Base-by-base conservation (phyloP, 2,113 vertebrate species). In the Paramisgurnus dabryanus region DNA sequence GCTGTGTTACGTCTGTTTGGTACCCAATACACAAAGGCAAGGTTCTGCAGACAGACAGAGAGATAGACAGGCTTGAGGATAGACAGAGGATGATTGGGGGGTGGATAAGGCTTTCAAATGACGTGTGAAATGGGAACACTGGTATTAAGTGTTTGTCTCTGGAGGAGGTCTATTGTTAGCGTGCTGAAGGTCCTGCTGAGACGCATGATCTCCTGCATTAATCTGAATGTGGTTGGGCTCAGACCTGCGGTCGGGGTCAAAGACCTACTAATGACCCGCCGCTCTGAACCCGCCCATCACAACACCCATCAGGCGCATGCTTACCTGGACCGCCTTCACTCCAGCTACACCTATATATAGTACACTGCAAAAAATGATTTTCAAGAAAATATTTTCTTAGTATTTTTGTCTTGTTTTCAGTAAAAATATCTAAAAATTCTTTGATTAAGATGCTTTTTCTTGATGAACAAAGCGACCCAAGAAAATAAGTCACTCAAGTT, bases 51-150 rank as follows among this genome's bases (percentile, higher is more conserved):
- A 65, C 80, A 27, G 68, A 18, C 27, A 10, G 7, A 43, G 9
- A 78, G 7, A 34, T 15, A 78, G 67, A 70, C 7, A 3, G 76
- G 74, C 49, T 40, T 58, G 39, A 49, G 49, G 18, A 78, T 34
- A 85, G 72, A 67, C 11, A 64, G 76, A 50, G 57, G 53, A 18
- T 47, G 17, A 82, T 81, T 81, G 83, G 61, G 68, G n/a, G 43
- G 13, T 87, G 82, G 84, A 84, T 83, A 81, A 85, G 80, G 86
- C 89, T 92, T 91, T 92, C 91, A 91, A 90, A 92, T 86, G 87
- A 89, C 86, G 91, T 92, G 91, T 93, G 93, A 93, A 92, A 90
- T 88, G 89, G 90, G 88, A 91, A 90, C 88, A 89, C 83, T 85
- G 89, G 90, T 92, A 93, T 93, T 93, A 92, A 88, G 90, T 85